These are phyloP conservation scores for Phaedon cochleariae DNA, from an alignment of 2,888 invertebrate species.

Conservation along the genomic window DNA sequence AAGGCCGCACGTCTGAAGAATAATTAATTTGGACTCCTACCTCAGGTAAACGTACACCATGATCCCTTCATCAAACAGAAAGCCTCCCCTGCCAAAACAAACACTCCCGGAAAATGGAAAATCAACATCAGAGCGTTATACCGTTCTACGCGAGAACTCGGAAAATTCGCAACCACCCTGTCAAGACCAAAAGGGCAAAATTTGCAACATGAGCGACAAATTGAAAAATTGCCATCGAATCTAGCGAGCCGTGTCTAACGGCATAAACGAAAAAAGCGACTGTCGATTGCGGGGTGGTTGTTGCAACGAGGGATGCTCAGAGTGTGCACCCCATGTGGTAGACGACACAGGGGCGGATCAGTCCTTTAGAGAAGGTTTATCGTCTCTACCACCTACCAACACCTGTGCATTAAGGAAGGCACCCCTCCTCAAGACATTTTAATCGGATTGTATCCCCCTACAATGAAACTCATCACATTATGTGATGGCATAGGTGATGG, in stretches of 20 bases:
- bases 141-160: too few relatives aligned
- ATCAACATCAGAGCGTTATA: too few relatives aligned
- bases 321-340: slow-evolving; percentile 21
- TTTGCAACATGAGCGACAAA: too few relatives aligned
- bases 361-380: neutral
- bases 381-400: too few relatives aligned
- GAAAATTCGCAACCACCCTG: too few relatives aligned
- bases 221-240: neutral
- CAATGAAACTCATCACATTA: too few relatives aligned
- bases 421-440: too few relatives aligned
- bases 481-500: too few relatives aligned
- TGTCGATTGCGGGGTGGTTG: slow-evolving; percentile 17
- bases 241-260: neutral
- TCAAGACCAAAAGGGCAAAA: neutral
- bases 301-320: slow-evolving; percentile 6
- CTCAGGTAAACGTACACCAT: slow-evolving; percentile 11
- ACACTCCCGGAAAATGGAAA: neutral
- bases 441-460: too few relatives aligned
- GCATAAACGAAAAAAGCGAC: slow-evolving; percentile 20
- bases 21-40: too few relatives aligned
- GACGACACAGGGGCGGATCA: slow-evolving; percentile 13
- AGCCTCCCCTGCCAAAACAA: neutral
- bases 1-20: too few relatives aligned
- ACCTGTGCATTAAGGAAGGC: too few relatives aligned
- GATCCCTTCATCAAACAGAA: neutral